Percentiles rank a stretch among this genome's conserved stretches.
Evolutionary conservation across 2,797 vertebrate species (phyloP).

Genomic region (Furcifer pardalis): DNA sequence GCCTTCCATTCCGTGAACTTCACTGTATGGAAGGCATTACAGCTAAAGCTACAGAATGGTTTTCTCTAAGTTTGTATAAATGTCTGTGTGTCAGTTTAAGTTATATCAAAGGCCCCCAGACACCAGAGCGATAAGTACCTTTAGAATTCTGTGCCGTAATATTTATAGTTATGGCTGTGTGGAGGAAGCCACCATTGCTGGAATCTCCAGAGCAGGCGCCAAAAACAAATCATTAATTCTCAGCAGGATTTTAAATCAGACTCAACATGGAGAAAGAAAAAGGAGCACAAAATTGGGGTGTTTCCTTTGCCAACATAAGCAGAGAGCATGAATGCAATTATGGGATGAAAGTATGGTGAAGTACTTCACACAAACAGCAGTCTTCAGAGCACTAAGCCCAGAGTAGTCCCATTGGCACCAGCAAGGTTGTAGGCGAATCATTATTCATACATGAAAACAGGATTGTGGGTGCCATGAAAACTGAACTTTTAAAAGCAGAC

Average conservation of each 20-base stretch:
- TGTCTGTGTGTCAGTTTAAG: constrained; percentile 23
- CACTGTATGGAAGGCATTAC: constrained; percentile 1
- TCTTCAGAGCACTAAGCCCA: neutral
- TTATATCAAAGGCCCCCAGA: constrained; percentile 6
- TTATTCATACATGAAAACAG: constrained; percentile 14
- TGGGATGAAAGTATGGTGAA: constrained; percentile 3
- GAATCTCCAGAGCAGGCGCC: neutral
- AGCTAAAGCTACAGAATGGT: neutral
- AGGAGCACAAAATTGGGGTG: constrained; percentile 9
- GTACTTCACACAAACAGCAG: neutral
- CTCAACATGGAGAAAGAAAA: neutral
- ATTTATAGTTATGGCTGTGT: neutral
- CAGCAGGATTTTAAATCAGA: constrained; percentile 5
- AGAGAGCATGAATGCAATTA: constrained; percentile 9
- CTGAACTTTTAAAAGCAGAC: constrained; percentile 24
- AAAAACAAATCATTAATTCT: constrained; percentile 16
- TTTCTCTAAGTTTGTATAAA: constrained; percentile 9
- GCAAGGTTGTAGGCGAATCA: neutral
- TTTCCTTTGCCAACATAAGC: neutral
- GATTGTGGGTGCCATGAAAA: neutral
- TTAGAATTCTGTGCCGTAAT: constrained; percentile 2
- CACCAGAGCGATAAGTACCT: neutral
- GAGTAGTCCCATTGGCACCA: neutral
- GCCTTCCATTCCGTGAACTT: constrained; percentile 15
- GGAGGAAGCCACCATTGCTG: constrained; percentile 3